Evolutionary conservation across 2,113 vertebrate species (phyloP).

Genomic region (Origma solitaria): DNA sequence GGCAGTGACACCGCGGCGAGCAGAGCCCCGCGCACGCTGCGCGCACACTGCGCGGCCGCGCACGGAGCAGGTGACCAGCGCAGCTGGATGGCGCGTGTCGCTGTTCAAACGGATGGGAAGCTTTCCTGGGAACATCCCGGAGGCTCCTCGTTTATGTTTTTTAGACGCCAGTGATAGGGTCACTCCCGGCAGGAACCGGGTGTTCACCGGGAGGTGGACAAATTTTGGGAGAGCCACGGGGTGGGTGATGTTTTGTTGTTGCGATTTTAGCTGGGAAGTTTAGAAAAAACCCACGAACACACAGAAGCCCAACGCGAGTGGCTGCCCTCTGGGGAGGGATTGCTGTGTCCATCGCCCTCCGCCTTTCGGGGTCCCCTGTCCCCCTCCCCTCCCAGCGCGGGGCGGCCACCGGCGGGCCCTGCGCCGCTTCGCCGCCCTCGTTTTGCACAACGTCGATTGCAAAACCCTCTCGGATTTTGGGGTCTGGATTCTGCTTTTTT

Average conservation of each 20-base stretch:
- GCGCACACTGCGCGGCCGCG: background rate
- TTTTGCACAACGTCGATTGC: background rate
- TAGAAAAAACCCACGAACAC: fast-evolving
- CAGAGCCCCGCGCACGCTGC: background rate
- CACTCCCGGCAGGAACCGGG: background rate
- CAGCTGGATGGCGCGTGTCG: background rate
- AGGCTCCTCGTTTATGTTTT: background rate
- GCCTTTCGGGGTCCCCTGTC: background rate
- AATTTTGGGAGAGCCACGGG: background rate
- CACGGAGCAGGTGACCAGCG: background rate
- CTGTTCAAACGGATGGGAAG: fast-evolving
- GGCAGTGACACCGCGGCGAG: background rate
- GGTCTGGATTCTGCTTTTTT: background rate
- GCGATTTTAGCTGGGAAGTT: background rate
- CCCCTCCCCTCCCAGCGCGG: background rate
- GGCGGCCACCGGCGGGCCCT: background rate
- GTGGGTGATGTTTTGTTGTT: background rate
- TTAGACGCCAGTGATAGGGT: background rate
- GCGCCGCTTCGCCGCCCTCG: background rate
- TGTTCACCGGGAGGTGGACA: background rate
- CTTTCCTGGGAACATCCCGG: background rate
- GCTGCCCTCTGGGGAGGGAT: background rate
- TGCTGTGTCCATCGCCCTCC: fast-evolving
- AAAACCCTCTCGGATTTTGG: background rate
- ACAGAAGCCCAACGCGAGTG: fast-evolving